These are phyloP conservation scores for Crambe crambe DNA, from an alignment of 37 sponge, comb jelly and placozoan genomes.

Conservation along the genomic window DNA sequence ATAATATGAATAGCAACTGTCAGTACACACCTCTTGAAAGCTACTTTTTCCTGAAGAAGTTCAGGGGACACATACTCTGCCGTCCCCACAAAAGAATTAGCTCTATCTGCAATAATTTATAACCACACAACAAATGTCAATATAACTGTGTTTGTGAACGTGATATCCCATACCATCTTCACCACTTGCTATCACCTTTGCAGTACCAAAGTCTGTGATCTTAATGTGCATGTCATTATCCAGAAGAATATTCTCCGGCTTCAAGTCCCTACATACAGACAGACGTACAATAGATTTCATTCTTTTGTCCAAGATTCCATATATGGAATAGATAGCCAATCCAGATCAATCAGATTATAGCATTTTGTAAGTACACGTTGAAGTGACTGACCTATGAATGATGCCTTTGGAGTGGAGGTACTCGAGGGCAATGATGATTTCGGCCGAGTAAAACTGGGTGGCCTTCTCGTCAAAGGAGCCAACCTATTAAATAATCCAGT, in stretches of 20 bases:
- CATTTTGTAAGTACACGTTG: background rate
- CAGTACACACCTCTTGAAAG: constrained; percentile 77
- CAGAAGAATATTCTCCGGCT: constrained; percentile 96
- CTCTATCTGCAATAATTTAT: constrained; percentile 49
- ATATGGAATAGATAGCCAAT: no score
- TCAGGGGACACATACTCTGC: constrained; percentile 98
- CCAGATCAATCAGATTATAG: no score
- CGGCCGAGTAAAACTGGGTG: constrained; percentile 87
- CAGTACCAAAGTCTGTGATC: constrained; percentile 97
- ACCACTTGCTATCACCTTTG: constrained; percentile 73
- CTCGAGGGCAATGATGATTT: constrained; percentile 91
- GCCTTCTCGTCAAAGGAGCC: constrained; percentile 90
- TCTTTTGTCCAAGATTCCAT: no score
- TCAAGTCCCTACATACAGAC: constrained; percentile 70
- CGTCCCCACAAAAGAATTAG: constrained; percentile 95
- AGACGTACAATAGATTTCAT: no score
- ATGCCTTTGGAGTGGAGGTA: constrained; percentile 83
- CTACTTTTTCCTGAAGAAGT: constrained; percentile 81
- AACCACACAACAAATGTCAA: background rate
- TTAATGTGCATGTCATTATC: constrained; percentile 86
- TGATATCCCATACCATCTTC: constrained; percentile 50
- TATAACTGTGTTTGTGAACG: background rate
- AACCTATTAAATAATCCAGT: constrained; percentile 27
- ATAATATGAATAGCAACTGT: background rate
- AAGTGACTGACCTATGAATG: constrained; percentile 77